These are phyloP conservation scores for Nemopilema nomurai DNA, from an alignment of 30 jellyfish, hydroid and myxozoan species.

Conservation along the genomic window DNA sequence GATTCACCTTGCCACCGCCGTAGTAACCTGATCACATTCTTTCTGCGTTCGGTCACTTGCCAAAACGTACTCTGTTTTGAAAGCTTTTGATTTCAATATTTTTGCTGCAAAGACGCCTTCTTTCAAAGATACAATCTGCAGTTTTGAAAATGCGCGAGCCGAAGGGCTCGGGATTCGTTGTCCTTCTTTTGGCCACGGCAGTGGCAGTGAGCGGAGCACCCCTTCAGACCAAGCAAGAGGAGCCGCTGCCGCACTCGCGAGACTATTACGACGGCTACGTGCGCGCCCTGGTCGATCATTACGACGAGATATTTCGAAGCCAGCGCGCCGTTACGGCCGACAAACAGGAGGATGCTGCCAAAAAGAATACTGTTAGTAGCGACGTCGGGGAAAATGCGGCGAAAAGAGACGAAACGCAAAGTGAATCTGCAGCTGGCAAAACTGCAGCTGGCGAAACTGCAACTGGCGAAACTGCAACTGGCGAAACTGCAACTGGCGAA, in stretches of 20 bases:
- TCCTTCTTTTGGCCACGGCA: constrained; percentile 5
- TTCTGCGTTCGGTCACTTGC: constrained; percentile 45
- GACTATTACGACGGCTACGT: constrained; percentile 96
- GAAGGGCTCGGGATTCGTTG: constrained; percentile 36
- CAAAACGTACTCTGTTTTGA: background rate
- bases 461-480: background rate
- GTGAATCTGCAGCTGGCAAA: constrained; percentile 17
- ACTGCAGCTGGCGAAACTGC: background rate
- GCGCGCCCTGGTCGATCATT: constrained; percentile 93
- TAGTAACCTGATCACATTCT: constrained; percentile 61
- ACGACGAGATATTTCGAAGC: constrained; percentile 71
- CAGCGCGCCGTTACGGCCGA: constrained; percentile 79
- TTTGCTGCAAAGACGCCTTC: constrained; percentile 17
- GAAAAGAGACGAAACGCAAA: constrained; percentile 6
- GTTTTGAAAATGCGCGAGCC: constrained; percentile 61
- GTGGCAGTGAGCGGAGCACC: constrained; percentile 45
- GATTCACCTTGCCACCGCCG: constrained; percentile 41
- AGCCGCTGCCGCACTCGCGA: constrained; percentile 86
- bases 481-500: background rate
- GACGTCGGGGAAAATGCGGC: background rate
- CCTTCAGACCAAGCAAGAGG: constrained; percentile 28
- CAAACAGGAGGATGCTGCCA: constrained; percentile 13
- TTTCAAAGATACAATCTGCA: background rate
- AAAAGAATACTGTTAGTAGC: background rate
- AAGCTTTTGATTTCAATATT: background rate